Conservation (phyloP, 2,113 vertebrate genomes). For the Felis catus region F.catus_Fca126_mat1.0 CM031413.1:88678001-88678500, state of each 20-base stretch:
- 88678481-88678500: neutral
- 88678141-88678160: neutral
- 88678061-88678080: neutral
- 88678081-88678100: neutral
- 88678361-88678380: no score
- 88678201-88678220: neutral
- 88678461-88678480: no score
- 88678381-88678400: no score
- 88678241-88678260: neutral
- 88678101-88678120: neutral
- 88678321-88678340: no score
- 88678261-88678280: neutral
- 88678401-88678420: no score
- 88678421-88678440: no score
- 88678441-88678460: no score
- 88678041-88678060: neutral
- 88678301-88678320: no score
- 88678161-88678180: neutral
- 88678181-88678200: neutral
- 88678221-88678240: neutral
- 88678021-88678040: neutral
- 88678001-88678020: neutral
- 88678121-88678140: neutral
- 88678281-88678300: no score
- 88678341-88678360: no score